Evolutionary conservation across 2,888 invertebrate species (phyloP), one percentile per base, ranked within the genome.

Genomic region (Emmelina monodactyla): DNA sequence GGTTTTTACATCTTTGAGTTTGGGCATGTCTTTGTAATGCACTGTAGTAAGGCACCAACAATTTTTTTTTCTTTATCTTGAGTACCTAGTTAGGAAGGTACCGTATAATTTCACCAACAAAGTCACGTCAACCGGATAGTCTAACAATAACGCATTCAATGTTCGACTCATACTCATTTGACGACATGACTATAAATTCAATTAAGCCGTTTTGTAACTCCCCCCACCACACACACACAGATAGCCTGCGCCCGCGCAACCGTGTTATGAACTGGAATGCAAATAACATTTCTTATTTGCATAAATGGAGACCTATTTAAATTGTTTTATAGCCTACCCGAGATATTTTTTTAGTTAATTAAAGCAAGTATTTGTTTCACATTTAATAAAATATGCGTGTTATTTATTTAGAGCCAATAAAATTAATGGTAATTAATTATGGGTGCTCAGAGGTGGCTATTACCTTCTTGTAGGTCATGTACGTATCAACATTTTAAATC

Each of bases 151-250:
- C 13, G 14, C 32, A 6, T 32, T 9, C 58, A 60, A 55, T 61
- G 61, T 58, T 58, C 60, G 46, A 65, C 63, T 73, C 72, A 73
- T 72, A 73, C 70, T 72, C 69, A 73, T 72, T 71, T 67, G 65
- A 58, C 60, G 58, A 75, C 75, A 72, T 70, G 72, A 58, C 58
- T 65, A 75, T 76, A 75, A 73, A 76, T 71, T 75, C 69, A 75
- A 78, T 75, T 76, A 72, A 67, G 60, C 52, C 53, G 54, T 25
- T 14, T 29, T 14, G 29, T 29, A 29, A 12, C 6, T 25, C n/a
- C 11, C 25, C 25, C n/a, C 25, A 43, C 46, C 35, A 32, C 28
- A 34, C 30, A 34, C 16, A 29, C 12, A 16, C 29, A 29, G 11
- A 28, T 12, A 42, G 32, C 29, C 39, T 38, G 38, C 47, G 46